A percentile compares a stretch with the other conserved stretches of the same genome.
Conservation (phyloP, 2,888 invertebrate species). For the Lasius platythorax region DNA sequence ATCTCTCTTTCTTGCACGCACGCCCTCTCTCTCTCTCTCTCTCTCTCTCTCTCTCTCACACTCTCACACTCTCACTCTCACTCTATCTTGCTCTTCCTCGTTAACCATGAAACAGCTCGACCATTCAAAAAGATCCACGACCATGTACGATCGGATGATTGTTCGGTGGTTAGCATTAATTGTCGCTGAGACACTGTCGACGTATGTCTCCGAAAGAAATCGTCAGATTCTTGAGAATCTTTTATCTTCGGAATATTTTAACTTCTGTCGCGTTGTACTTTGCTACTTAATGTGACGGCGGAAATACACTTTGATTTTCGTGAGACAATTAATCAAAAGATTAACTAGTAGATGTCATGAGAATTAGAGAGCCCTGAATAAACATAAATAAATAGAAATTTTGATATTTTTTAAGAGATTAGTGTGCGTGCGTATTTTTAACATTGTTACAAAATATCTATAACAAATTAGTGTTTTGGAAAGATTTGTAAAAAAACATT, state of each 20-base stretch:
- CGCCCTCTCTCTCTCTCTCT: background rate
- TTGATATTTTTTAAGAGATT: background rate
- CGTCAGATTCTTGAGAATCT: background rate
- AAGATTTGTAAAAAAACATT: background rate
- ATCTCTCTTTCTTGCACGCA: background rate
- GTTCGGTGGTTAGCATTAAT: constrained; percentile 38
- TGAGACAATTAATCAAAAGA: background rate
- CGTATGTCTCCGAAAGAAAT: background rate
- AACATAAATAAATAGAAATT: background rate
- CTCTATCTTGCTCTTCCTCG: constrained; percentile 39
- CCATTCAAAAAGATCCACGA: constrained; percentile 33
- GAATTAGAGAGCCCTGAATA: background rate
- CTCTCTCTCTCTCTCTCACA: background rate
- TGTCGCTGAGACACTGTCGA: constrained; percentile 7
- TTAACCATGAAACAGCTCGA: constrained; percentile 36
- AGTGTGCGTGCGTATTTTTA: background rate
- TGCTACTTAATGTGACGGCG: background rate
- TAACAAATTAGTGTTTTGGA: background rate
- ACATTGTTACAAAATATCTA: too few relatives aligned
- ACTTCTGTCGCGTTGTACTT: background rate
- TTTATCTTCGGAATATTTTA: background rate
- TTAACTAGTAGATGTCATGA: background rate
- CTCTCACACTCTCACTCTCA: background rate
- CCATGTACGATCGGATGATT: constrained; percentile 15
- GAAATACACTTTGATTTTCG: background rate